Evolutionary conservation across 2,113 vertebrate species (phyloP), one percentile per base, ranked within the genome.

Genomic region (Dicerorhinus sumatrensis): DNA sequence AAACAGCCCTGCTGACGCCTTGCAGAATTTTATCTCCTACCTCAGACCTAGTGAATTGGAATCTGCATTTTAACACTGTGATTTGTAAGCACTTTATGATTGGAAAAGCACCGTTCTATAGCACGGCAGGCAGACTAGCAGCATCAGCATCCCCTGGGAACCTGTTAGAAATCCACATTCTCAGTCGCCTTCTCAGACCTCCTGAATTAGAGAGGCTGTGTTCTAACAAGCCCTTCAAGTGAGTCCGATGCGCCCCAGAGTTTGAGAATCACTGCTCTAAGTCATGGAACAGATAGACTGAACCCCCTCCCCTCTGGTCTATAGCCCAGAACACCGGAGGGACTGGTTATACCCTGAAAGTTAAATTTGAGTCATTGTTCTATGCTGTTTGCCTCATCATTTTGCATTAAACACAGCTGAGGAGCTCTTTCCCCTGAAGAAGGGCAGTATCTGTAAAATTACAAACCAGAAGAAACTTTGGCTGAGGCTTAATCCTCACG

Each of bases 361-460:
- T 95, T 95, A 85, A 92, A 84, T 79, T 63, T 14, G 8, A 90
- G 56, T 73, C 83, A 36, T 89, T 90, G 56, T 42, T 42, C 42
- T 42, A 42, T 42, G 42, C 42, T 42, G 42, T 58, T 54, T 89
- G 17, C 23, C 76, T 98, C 96, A 96, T 95, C 67, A 65, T 5
- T 96, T 48, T 93, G 89, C 67, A 20, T 0, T 97, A 96, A 97
- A 95, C 51, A 51, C n/a, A 94, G 80, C 67, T 90, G 72, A 97
- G 92, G 94, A 93, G 69, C 67, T 95, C 84, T 97, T 97, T 97
- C 96, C 85, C 89, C 51, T 62, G 93, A 84, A 95, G 94, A 97
- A 88, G 18, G 29, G 6, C 91, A 96, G 77, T 91, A 54, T 95
- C 83, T 18, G 33, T 91, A 96, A 97, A 97, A 94, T 95, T 82